These are phyloP conservation scores for Tragelaphus eurycerus DNA, from an alignment of 2,797 vertebrate species.

Conservation along the genomic window DNA sequence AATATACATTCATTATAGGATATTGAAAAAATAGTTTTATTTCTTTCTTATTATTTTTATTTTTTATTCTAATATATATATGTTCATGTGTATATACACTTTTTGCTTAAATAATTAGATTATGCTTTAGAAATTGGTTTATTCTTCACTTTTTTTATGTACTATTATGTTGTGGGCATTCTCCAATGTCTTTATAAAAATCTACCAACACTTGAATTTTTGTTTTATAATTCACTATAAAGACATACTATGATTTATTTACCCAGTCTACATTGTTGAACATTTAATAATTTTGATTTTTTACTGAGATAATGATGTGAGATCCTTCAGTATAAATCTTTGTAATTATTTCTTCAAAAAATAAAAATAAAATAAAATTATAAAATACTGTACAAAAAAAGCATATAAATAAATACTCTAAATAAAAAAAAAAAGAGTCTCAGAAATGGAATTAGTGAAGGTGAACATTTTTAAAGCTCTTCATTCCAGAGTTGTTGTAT, in stretches of 20 bases:
- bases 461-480: neutral
- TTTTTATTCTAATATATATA: neutral
- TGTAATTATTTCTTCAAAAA: neutral
- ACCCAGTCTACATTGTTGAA: neutral
- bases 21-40: neutral
- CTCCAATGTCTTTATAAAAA: neutral
- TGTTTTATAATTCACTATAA: neutral
- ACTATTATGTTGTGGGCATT: neutral
- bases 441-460: neutral
- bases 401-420: neutral
- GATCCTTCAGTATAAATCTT: neutral
- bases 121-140: neutral
- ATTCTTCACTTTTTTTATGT: neutral
- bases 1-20: neutral
- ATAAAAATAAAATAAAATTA: neutral
- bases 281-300: neutral
- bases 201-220: neutral
- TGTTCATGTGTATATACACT: neutral
- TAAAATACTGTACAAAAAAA: neutral
- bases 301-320: neutral
- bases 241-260: neutral
- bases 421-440: neutral
- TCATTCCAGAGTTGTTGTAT: neutral
- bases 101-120: slow-evolving; percentile 12
- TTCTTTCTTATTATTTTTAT: neutral